A percentile compares a stretch with the other conserved stretches of the same genome.
These are phyloP conservation scores for Arrhopalites spinosus DNA, from an alignment of 2,888 invertebrate genomes.

Conservation along the genomic window DNA sequence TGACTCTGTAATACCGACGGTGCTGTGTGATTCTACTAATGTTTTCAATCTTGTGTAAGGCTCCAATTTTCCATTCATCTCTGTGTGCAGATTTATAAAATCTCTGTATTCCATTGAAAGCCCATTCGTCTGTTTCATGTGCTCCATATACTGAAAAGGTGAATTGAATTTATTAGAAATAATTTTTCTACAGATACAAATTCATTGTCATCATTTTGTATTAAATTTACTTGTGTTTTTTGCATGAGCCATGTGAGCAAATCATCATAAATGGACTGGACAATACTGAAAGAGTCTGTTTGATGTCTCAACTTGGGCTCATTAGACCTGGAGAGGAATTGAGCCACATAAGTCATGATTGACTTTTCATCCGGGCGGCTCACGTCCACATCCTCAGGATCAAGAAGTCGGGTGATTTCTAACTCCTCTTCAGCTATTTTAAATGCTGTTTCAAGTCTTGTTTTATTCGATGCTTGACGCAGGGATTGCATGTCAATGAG, in stretches of 20 bases:
- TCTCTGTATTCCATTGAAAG: conserved; percentile 80
- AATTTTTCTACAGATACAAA: no score
- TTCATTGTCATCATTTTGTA: no score
- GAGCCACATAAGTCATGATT: conserved; percentile 98
- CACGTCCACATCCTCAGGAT: conserved; percentile 95
- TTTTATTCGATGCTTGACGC: conserved; percentile 75
- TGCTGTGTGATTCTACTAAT: conserved; percentile 78
- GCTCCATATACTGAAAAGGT: conserved; percentile 75
- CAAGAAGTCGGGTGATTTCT: conserved; percentile 87
- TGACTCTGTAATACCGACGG: conserved; percentile 79
- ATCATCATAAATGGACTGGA: conserved; percentile 80
- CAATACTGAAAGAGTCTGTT: conserved; percentile 61
- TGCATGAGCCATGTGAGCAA: conserved; percentile 81
- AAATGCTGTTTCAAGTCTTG: conserved; percentile 89
- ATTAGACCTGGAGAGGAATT: conserved; percentile 76
- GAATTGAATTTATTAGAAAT: no score
- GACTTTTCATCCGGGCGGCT: conserved; percentile 95
- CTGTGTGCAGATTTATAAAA: conserved; percentile 76
- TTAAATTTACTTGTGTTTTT: no score
- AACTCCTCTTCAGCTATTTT: conserved; percentile 87
- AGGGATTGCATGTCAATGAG: conserved; percentile 85
- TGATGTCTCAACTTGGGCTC: conserved; percentile 44
- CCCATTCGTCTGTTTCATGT: conserved; percentile 74
- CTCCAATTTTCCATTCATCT: conserved; percentile 73
- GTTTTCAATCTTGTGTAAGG: conserved; percentile 66